Base-by-base conservation (phyloP, 2,797 vertebrate genomes). In the Percopsis omiscomaycus region DNA sequence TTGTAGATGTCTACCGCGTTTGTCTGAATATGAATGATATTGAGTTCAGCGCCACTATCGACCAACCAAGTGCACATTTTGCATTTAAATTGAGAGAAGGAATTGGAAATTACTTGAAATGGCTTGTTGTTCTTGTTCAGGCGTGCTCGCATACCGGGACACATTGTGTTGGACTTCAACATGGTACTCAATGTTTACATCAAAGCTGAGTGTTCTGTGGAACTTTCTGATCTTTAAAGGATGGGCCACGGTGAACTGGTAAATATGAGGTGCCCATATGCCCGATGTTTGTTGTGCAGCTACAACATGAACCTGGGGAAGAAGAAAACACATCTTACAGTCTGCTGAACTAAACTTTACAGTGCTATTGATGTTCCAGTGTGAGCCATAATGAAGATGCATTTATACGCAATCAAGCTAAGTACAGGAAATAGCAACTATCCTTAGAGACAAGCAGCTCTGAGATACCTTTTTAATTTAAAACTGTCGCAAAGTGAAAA, bases 111-210 rank as follows among this genome's bases (percentile, higher is more conserved):
- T 37, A 8, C 32, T 37, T 37, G 5, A 5, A 37, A 22, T 22
- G 61, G 13, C 74, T 72, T 11, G n/a, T 49, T 54, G 61, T 77
- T 52, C 65, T 68, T 60, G 74, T 73, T 66, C 50, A 69, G 75
- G 59, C 70, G 58, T 55, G 65, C 75, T 59, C 62, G 61, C 52
- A 54, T 65, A 74, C 37, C 15, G 55, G 49, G 72, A 69, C 42
- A 55, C 61, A 47, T 55, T 45, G 15, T 46, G 50, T 51, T 27
- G 14, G 50, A 49, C 48, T 15, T 53, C 64, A 69, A 68, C 68
- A 74, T 59, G 64, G 29, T 42, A 46, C 50, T 69, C 59, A 15
- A 16, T 54, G 60, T 82, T 86, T 79, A 72, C 47, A 78, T 85
- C 61, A 37, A 58, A 32, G 74, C 75, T 51, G 55, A 32, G 52